Conservation (phyloP, 2,888 invertebrate species). For the Acleris laterana region DNA sequence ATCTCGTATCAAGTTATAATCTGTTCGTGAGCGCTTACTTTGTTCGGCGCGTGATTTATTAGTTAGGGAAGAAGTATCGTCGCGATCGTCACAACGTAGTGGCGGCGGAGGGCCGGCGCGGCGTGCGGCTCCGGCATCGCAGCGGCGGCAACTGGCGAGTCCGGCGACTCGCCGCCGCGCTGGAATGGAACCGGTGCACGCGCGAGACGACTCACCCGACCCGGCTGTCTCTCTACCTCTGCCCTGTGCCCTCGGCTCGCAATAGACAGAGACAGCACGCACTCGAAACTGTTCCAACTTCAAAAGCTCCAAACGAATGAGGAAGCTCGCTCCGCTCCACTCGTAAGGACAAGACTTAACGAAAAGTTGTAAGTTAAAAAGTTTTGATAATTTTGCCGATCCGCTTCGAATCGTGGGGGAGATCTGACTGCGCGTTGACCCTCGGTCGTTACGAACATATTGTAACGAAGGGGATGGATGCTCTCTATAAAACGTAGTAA, state of each 20-base stretch:
- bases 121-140: conserved; percentile 76
- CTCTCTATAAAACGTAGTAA: conserved; percentile 74
- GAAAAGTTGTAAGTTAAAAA: conserved; percentile 82
- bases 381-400: conserved; percentile 80
- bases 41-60: conserved; percentile 73
- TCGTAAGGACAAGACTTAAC: conserved; percentile 57
- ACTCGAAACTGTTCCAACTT: conserved; percentile 49
- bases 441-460: conserved; percentile 79
- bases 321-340: conserved; percentile 63
- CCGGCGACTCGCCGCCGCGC: conserved; percentile 41
- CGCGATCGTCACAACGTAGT: conserved; percentile 69
- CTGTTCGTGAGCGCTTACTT: conserved; percentile 73
- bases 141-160: conserved; percentile 65
- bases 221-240: conserved; percentile 55
- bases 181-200: conserved; percentile 57
- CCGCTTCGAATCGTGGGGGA: conserved; percentile 69
- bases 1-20: conserved; percentile 77
- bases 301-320: conserved; percentile 65
- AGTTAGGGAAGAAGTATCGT: conserved; percentile 69
- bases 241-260: conserved; percentile 45
- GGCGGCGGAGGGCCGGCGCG: conserved; percentile 55
- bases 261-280: conserved; percentile 65
- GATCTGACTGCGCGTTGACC: conserved; percentile 75
- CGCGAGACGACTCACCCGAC: conserved; percentile 55
- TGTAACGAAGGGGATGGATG: conserved; percentile 82